Conservation (phyloP, 2,113 vertebrate species). For the Pelvicachromis taeniatus region DNA sequence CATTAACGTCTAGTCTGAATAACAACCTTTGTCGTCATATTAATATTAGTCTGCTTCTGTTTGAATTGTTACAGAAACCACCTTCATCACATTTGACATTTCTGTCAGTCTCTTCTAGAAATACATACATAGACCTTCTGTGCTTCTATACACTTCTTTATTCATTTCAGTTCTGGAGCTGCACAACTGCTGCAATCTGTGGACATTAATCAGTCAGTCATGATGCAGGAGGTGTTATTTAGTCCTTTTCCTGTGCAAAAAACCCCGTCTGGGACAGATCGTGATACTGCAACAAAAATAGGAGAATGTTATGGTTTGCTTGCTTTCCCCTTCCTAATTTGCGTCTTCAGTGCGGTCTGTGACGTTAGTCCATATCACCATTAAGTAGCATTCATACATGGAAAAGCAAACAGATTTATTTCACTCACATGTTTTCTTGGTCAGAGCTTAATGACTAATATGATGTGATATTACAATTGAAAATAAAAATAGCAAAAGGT, state of each 20-base stretch:
- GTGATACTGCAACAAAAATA: not conserved
- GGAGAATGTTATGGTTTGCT: not conserved
- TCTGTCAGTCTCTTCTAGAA: not conserved
- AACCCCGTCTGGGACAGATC: not conserved
- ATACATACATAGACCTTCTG: not conserved
- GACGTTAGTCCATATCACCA: not conserved
- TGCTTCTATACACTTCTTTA: not conserved
- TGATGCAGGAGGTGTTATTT: not conserved
- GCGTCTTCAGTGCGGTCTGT: not conserved
- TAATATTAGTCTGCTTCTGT: not conserved
- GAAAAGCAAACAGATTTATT: not conserved
- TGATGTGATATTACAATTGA: not conserved
- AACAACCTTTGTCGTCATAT: not conserved
- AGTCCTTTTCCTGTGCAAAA: not conserved
- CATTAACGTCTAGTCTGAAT: not conserved
- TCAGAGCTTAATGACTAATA: not conserved
- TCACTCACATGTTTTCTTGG: not conserved
- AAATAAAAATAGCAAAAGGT: not conserved
- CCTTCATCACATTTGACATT: not conserved
- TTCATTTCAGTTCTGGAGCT: not conserved
- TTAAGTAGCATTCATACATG: rapidly evolving
- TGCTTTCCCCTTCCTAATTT: not conserved
- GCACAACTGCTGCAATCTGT: not conserved
- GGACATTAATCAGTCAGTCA: not conserved
- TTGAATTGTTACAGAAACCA: not conserved